phyloP scores from a whole-genome alignment of 2,797 vertebrate species.

The Yasuhikotakia modesta region DNA sequence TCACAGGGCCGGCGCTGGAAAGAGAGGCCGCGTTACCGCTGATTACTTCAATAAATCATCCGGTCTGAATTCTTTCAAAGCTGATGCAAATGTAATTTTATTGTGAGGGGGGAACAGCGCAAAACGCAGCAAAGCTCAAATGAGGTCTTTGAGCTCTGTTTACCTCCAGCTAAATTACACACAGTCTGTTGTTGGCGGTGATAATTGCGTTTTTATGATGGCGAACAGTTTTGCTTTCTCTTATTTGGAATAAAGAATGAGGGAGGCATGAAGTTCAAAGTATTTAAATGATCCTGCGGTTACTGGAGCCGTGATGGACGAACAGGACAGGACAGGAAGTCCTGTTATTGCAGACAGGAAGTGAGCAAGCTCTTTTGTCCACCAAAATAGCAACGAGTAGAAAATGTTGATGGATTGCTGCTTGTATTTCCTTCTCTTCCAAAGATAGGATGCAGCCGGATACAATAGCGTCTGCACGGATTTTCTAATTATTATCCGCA shows the following conservation, averaged over 20 bases:
- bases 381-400: slow-evolving; percentile 66
- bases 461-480: slow-evolving; percentile 83
- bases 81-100: slow-evolving; percentile 86
- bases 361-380: slow-evolving; percentile 81
- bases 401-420: slow-evolving; percentile 73
- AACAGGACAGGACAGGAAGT: slow-evolving; percentile 85
- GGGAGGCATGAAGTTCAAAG: slow-evolving; percentile 31
- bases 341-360: slow-evolving; percentile 84
- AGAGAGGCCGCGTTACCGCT: slow-evolving; percentile 71
- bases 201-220: slow-evolving; percentile 65
- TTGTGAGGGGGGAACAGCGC: slow-evolving; percentile 61
- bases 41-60: slow-evolving; percentile 87
- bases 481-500: slow-evolving; percentile 96
- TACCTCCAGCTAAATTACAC: slow-evolving; percentile 71
- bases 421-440: slow-evolving; percentile 57
- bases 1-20: slow-evolving; percentile 45
- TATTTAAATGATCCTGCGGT: slow-evolving; percentile 9
- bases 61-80: slow-evolving; percentile 79
- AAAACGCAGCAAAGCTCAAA: slow-evolving; percentile 27
- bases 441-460: slow-evolving; percentile 75
- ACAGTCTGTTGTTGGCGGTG: slow-evolving; percentile 36
- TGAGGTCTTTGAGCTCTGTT: slow-evolving; percentile 57
- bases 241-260: slow-evolving; percentile 57
- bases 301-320: not conserved
- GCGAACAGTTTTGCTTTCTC: slow-evolving; percentile 56